Evolutionary conservation across 2,113 vertebrate genomes (phyloP).

Genomic region (Pycnonotus jocosus): DNA sequence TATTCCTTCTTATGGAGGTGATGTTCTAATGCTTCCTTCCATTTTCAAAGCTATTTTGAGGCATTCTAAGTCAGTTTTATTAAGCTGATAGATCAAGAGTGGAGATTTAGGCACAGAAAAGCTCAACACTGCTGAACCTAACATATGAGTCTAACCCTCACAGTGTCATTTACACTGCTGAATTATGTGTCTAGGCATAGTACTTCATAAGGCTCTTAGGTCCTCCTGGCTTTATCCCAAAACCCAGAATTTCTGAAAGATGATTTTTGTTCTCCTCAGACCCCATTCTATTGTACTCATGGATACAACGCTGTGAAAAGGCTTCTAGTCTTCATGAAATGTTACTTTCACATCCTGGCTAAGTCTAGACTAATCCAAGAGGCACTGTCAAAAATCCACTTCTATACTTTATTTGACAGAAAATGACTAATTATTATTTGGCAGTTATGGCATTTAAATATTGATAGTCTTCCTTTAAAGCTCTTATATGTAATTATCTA

Average conservation of each 20-base stretch:
- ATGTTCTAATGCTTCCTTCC: neutral
- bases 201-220: neutral
- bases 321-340: neutral
- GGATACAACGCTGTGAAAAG: neutral
- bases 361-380: slow-evolving; percentile 38
- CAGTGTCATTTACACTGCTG: neutral
- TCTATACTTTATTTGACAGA: neutral
- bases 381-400: neutral
- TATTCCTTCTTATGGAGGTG: neutral
- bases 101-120: neutral
- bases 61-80: neutral
- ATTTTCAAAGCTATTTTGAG: neutral
- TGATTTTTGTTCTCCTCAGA: neutral
- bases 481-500: slow-evolving; percentile 11
- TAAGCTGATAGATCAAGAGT: neutral
- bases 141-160: neutral
- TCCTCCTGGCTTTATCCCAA: neutral
- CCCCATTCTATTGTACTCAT: neutral
- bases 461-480: slow-evolving; percentile 14
- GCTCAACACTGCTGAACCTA: neutral
- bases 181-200: neutral
- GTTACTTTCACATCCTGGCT: slow-evolving; percentile 11
- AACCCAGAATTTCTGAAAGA: neutral
- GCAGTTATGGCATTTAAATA: slow-evolving; percentile 27
- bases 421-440: slow-evolving; percentile 6